Evolutionary conservation across 2,113 vertebrate genomes (phyloP).

Genomic region (Vireo altiloquus): DNA sequence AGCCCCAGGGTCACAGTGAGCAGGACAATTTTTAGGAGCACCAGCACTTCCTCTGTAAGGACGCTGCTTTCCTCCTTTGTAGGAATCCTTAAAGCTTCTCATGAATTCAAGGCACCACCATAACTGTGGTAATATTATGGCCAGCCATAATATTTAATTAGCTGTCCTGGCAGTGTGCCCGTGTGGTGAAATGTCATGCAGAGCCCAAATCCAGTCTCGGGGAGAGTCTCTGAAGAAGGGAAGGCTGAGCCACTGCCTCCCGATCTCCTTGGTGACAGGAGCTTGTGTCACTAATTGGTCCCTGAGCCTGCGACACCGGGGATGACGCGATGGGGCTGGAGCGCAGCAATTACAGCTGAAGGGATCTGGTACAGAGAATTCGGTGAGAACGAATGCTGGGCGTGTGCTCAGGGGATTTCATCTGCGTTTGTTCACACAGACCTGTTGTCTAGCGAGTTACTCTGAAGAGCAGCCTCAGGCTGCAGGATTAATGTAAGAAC

Average conservation of each 20-base stretch:
- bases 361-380: background rate
- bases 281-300: slow-evolving; percentile 28
- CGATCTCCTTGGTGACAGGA: slow-evolving; percentile 56
- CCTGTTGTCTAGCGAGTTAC: background rate
- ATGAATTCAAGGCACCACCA: background rate
- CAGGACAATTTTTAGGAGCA: background rate
- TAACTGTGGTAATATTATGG: background rate
- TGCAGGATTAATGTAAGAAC: background rate
- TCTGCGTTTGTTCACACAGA: background rate
- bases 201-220: background rate
- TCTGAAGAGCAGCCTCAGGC: background rate
- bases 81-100: background rate
- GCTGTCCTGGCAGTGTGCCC: background rate
- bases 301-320: background rate
- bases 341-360: background rate
- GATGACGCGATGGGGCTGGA: background rate
- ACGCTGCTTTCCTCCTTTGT: background rate
- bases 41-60: background rate
- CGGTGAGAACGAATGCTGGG: background rate
- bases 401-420: background rate
- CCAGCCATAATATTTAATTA: background rate
- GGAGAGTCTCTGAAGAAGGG: background rate
- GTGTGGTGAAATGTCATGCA: background rate
- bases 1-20: background rate
- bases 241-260: background rate